Conservation (phyloP, 2,113 vertebrate species). For the Halichoeres trimaculatus region DNA sequence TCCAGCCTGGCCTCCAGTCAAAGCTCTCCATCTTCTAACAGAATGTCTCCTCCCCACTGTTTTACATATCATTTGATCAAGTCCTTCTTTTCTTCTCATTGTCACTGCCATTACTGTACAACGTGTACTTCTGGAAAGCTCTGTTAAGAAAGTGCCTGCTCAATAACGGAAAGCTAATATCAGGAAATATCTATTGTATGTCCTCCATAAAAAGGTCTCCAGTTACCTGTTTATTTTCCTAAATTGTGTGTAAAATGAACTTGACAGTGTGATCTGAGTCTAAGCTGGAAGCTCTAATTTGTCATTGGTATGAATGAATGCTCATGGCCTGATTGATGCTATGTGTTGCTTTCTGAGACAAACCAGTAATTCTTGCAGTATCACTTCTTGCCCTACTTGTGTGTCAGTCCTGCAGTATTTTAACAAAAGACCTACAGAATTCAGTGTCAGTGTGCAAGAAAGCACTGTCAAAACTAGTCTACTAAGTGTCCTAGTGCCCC, state of each 20-base stretch:
- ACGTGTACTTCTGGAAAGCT: constrained; percentile 77
- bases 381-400: constrained; percentile 58
- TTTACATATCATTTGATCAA: constrained; percentile 63
- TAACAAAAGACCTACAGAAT: constrained; percentile 35
- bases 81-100: constrained; percentile 57
- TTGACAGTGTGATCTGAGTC: constrained; percentile 65
- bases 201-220: constrained; percentile 67
- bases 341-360: constrained; percentile 52
- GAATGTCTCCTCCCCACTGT: constrained; percentile 71
- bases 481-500: constrained; percentile 4
- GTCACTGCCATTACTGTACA: constrained; percentile 70
- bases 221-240: constrained; percentile 73
- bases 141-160: constrained; percentile 83
- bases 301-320: constrained; percentile 70
- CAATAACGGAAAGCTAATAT: constrained; percentile 77
- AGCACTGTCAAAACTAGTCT: constrained; percentile 53
- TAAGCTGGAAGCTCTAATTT: constrained; percentile 66
- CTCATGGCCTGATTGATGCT: constrained; percentile 66
- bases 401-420: constrained; percentile 63
- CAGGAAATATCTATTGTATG: constrained; percentile 77
- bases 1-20: constrained; percentile 77
- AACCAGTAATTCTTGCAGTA: constrained; percentile 54
- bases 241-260: constrained; percentile 74
- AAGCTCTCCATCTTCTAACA: constrained; percentile 70
- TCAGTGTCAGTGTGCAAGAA: constrained; percentile 50